A percentile compares a stretch with the other conserved stretches of the same genome.
phyloP scores from a whole-genome alignment of 1,140 invertebrate genomes.

The Drosophila nikananu region DNA sequence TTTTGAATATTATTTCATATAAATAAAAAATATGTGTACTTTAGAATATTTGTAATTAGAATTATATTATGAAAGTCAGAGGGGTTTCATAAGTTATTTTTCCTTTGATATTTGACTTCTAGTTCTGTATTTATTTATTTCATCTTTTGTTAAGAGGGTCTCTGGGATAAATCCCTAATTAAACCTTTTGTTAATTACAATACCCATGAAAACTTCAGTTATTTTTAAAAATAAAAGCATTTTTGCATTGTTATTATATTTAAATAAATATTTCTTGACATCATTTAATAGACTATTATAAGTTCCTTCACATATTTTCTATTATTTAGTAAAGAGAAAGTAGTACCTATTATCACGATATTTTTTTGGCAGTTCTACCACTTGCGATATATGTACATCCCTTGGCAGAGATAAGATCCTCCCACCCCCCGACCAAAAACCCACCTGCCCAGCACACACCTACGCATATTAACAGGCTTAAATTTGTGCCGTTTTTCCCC shows the following conservation, averaged over 20 bases:
- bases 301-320: too few species aligned
- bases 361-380: neutral
- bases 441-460: slow-evolving; percentile 41
- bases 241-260: neutral
- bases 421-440: neutral
- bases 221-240: neutral
- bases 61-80: neutral
- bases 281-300: neutral
- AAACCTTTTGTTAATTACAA: too few species aligned
- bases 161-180: neutral
- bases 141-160: neutral
- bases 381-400: neutral
- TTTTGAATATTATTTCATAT: neutral
- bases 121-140: neutral
- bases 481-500: slow-evolving; percentile 45
- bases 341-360: neutral
- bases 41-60: neutral
- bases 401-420: slow-evolving; percentile 15
- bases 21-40: neutral
- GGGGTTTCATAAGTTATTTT: neutral
- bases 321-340: too few species aligned
- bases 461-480: slow-evolving; percentile 78
- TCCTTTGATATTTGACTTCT: neutral
- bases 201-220: neutral
- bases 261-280: neutral